Percentiles rank a stretch among this genome's conserved stretches.
phyloP scores from a whole-genome alignment of 1,140 invertebrate genomes.

The Charaxes varanes region DNA sequence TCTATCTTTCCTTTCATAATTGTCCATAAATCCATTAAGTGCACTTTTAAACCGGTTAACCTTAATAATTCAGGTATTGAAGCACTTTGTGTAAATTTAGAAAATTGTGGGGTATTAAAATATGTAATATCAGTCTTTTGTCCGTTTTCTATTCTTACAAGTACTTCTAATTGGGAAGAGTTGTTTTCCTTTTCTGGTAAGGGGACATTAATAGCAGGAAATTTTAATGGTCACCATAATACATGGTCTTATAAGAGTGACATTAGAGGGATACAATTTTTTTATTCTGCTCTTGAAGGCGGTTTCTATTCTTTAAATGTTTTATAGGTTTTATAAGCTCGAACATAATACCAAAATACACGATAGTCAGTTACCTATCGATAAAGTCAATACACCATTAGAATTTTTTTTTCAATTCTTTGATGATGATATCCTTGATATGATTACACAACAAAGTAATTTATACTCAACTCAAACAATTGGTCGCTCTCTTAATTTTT shows the following conservation, averaged over 20 bases:
- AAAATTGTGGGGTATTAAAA: constrained; percentile 11
- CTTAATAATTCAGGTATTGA: constrained; percentile 7
- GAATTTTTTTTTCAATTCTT: constrained; percentile 15
- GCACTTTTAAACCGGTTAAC: not conserved
- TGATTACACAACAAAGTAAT: constrained; percentile 18
- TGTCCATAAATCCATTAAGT: constrained; percentile 11
- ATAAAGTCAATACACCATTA: constrained; percentile 21
- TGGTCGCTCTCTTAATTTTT: constrained; percentile 11
- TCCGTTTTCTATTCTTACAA: constrained; percentile 2
- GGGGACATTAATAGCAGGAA: constrained; percentile 10
- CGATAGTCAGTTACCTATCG: constrained; percentile 20
- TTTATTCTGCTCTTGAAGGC: not conserved
- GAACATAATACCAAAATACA: constrained; percentile 24
- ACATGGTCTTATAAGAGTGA: constrained; percentile 6
- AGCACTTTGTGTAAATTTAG: constrained; percentile 1
- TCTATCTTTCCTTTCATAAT: no score
- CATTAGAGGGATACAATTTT: constrained; percentile 6
- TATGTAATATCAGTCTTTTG: constrained; percentile 14
- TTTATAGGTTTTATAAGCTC: no score
- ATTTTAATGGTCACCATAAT: constrained; percentile 13
- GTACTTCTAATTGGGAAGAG: constrained; percentile 3
- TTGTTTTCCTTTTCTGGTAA: constrained; percentile 3
- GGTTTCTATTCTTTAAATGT: no score
- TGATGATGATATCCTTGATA: constrained; percentile 16
- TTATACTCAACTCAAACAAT: constrained; percentile 17